phyloP scores from a whole-genome alignment of 2,113 vertebrate species.

The Coturnix japonica region DNA sequence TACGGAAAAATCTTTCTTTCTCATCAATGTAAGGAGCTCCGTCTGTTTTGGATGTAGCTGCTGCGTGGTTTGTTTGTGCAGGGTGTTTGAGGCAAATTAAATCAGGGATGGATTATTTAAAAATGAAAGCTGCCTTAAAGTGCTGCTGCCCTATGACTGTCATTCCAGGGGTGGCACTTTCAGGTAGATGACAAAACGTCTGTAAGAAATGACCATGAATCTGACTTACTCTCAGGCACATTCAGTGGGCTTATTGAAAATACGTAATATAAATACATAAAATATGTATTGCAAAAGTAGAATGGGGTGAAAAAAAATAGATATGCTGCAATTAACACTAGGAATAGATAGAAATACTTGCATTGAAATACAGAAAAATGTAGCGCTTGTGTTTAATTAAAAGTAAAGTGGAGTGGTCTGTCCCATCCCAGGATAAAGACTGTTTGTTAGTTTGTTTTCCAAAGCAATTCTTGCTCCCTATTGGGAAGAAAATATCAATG shows the following conservation, averaged over 20 bases:
- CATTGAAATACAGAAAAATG: not conserved
- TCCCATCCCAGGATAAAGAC: not conserved
- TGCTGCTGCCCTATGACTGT: not conserved
- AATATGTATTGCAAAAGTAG: not conserved
- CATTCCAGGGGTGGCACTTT: not conserved
- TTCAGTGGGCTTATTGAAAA: not conserved
- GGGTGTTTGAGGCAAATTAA: not conserved
- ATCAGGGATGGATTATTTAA: not conserved
- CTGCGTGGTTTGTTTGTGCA: accelerated
- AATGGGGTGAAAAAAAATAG: not conserved
- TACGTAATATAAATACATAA: no score
- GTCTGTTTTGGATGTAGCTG: not conserved
- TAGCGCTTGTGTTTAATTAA: not conserved
- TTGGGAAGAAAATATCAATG: not conserved
- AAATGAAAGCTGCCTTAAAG: not conserved
- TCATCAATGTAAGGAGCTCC: not conserved
- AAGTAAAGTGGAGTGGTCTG: not conserved
- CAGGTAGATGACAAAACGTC: not conserved
- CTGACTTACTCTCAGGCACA: not conserved
- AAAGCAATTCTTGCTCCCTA: not conserved
- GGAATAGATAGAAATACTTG: not conserved
- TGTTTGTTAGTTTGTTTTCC: not conserved
- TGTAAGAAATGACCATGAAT: accelerated
- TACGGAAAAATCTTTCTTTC: not conserved
- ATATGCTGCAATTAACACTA: not conserved